Evolutionary conservation across 2,113 vertebrate species (phyloP), one percentile per base, ranked within the genome.

Genomic region (Neogobius melanostomus): DNA sequence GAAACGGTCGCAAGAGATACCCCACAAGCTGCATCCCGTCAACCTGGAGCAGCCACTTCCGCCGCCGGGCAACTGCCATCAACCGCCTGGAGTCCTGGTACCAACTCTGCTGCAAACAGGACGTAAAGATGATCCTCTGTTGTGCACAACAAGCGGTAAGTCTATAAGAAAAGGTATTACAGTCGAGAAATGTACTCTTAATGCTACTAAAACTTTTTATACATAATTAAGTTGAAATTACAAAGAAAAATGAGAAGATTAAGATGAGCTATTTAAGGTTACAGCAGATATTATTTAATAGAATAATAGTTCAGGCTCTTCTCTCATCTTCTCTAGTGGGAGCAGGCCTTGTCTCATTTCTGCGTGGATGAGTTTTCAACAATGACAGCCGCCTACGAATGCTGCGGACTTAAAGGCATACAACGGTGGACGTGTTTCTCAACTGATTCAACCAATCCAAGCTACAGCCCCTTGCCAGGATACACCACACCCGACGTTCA

Each of bases 61-160:
- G 48, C 1, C 93, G 94, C 1, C 90, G 92, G 66, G 94, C 91
- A 1, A 72, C 87, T 0, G 81, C 92, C 56, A 81, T 95, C 62
- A 94, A 93, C 65, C 54, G 82, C 0, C 43, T 95, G 48, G 93
- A 93, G 87, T 82, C 68, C 0, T 92, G 84, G 59, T 88, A 48
- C 54, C 2, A 1, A 6, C 7, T 68, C 21, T 96, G 95, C 84
- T 95, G 92, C 68, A 36, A 3, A 43, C 0, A 0, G 0, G 46
- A 68, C 2, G 60, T 60, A 7, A 16, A 77, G 48, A 59, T 74
- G 63, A 80, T 78, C 43, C 82, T 96, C 42, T 88, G 90, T 71
- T 96, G 95, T 9, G 47, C 88, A 0, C 11, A 75, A 2, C 83
- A 88, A 0, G 92, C 87, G 68, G 95, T 96, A 87, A 93, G 90